These are phyloP conservation scores for Paratrypauchen microcephalus DNA, from an alignment of 2,797 vertebrate genomes.

Conservation along the genomic window DNA sequence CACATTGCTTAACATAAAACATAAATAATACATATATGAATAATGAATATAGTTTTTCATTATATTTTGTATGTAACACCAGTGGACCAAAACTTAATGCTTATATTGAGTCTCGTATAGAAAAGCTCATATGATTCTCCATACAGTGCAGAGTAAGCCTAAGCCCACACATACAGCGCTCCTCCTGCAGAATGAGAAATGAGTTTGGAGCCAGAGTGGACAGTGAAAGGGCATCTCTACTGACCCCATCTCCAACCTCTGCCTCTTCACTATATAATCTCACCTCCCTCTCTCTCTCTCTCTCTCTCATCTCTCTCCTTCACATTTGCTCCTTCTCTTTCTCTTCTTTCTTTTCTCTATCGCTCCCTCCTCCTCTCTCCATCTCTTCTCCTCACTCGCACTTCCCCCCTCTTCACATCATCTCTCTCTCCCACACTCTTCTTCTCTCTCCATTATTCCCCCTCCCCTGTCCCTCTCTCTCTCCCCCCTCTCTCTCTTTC, in stretches of 20 bases:
- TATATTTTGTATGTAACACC: not conserved
- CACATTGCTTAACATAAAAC: no score
- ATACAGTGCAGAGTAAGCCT: not conserved
- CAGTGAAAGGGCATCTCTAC: slow-evolving; percentile 9
- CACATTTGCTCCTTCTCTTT: not conserved
- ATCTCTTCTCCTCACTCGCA: no score
- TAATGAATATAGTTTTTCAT: not conserved
- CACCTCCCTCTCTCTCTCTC: no score
- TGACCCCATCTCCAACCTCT: slow-evolving; percentile 27
- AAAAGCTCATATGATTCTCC: not conserved
- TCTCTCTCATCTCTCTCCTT: no score
- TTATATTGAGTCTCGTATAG: not conserved
- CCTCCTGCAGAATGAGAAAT: slow-evolving; percentile 13
- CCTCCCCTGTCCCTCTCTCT: no score
- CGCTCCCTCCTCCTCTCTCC: not conserved
- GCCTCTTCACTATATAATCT: slow-evolving; percentile 29
- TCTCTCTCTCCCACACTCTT: no score
- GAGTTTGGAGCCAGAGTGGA: slow-evolving; percentile 4
- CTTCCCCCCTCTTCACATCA: no score
- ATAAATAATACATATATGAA: no score
- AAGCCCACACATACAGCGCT: not conserved
- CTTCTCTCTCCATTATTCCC: slow-evolving; percentile 11
- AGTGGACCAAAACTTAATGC: not conserved
- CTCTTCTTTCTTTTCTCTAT: not conserved
- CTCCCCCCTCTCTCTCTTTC: slow-evolving; percentile 7